Conservation (phyloP, 2,888 invertebrate genomes). For the Oscheius sp. region DNA sequence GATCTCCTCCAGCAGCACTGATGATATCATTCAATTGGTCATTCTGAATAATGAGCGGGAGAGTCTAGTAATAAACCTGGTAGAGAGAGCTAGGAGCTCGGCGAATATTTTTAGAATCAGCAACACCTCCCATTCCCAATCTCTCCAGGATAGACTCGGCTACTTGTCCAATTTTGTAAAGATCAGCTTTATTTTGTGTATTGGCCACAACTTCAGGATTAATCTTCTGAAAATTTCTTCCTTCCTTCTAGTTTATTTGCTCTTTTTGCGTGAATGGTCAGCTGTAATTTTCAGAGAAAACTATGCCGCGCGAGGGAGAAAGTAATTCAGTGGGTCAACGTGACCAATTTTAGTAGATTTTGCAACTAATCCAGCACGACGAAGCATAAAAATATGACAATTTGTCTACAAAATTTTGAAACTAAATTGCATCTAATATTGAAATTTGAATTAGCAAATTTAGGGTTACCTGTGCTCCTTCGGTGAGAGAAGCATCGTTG, state of each 20-base stretch:
- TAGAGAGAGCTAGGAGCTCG: constrained; percentile 45
- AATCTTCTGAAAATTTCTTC: constrained; percentile 12
- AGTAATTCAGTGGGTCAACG: constrained; percentile 2
- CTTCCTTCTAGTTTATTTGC: background rate
- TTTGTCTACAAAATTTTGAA: background rate
- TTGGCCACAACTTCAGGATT: constrained; percentile 13
- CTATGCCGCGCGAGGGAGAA: constrained; percentile 8
- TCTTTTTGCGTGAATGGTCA: background rate
- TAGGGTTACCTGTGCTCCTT: background rate
- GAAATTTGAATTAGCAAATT: background rate
- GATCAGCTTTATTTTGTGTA: constrained; percentile 14
- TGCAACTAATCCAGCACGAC: background rate
- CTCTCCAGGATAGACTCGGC: constrained; percentile 65
- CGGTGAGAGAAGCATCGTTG: constrained; percentile 21
- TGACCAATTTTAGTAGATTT: background rate
- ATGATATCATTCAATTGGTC: constrained; percentile 66
- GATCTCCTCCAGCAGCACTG: constrained; percentile 61
- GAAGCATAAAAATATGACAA: no score
- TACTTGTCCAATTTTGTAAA: constrained; percentile 61
- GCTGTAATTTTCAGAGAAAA: constrained; percentile 3
- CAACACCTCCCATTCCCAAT: constrained; percentile 54
- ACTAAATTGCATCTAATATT: background rate
- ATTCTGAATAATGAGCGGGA: constrained; percentile 45
- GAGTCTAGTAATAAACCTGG: constrained; percentile 27
- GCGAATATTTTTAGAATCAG: constrained; percentile 39